Base-by-base conservation (phyloP, 35 echinoderm and acorn worm species). In the Chiridota heheva region DNA sequence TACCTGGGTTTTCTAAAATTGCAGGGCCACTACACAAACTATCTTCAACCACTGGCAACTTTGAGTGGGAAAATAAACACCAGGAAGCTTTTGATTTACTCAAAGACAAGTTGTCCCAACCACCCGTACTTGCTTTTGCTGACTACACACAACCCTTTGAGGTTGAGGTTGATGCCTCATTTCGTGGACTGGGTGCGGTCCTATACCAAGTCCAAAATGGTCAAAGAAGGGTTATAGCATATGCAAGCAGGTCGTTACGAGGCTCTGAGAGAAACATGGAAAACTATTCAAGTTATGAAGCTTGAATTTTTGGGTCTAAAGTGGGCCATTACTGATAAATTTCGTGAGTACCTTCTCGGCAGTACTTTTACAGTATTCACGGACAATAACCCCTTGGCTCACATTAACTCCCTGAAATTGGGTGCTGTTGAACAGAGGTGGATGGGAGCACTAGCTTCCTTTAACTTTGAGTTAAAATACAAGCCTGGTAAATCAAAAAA, bases 211-310 rank as follows among this genome's bases (percentile, higher is more conserved):
- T n/a, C n/a, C n/a, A n/a, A n/a, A n/a, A n/a, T n/a, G n/a, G n/a
- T 29, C 39, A 67, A 55, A 39, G 5, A 48, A 6, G 44, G 45
- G 59, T 69, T 10, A 40, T 79, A 20, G 36, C 58, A n/a, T 87
- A 87, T 87, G 84, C 84, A 26, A 78, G 60, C 37, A 44, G 73
- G 41, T 46, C 36, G 8, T 38, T 80, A 31, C 34, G 47, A 18
- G 44, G 36, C 6, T 26, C 46, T 25, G 84, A 80, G 44, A 60
- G 38, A 30, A 86, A 86, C 38, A 81, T 81, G 77, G 16, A 81
- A n/a, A 61, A 26, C 16, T 81, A 81, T 42, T 81, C 77, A n/a
- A 81, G 59, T 59, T 3, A 64, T 81, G 59, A 81, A 80, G 25
- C 30, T 82, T 6, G 76, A 80, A 42, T 24, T 70, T n/a, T 0